These are phyloP conservation scores for Sarcoramphus papa DNA, from an alignment of 2,797 vertebrate species.

Conservation along the genomic window DNA sequence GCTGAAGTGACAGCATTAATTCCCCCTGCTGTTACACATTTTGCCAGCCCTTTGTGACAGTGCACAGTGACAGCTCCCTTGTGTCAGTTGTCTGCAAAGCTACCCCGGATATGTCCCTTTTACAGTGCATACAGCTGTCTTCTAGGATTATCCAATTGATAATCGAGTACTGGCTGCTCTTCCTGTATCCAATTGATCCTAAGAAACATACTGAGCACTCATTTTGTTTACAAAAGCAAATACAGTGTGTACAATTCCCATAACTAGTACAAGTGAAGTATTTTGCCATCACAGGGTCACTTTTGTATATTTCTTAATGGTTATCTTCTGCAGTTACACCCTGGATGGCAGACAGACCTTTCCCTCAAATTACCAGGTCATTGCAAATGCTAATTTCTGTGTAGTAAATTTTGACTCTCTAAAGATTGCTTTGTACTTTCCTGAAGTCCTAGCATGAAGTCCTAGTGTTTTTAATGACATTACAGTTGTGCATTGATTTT, in stretches of 20 bases:
- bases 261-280: not conserved
- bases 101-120: not conserved
- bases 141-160: not conserved
- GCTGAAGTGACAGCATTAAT: slow-evolving; percentile 10
- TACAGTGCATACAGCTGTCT: not conserved
- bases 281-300: not conserved
- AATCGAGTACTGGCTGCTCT: not conserved
- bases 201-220: not conserved
- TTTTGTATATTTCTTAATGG: not conserved
- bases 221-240: not conserved
- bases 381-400: not conserved
- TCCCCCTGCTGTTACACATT: not conserved
- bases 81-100: not conserved
- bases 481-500: not conserved
- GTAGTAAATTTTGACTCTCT: not conserved
- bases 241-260: not conserved
- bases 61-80: not conserved
- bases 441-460: not conserved
- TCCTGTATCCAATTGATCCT: not conserved
- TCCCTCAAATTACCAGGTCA: not conserved
- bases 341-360: not conserved
- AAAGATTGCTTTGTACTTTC: not conserved
- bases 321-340: not conserved
- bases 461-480: not conserved
- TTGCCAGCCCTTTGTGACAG: not conserved